Evolutionary conservation across 2,888 invertebrate species (phyloP).

Genomic region (Drosophila ustulata): DNA sequence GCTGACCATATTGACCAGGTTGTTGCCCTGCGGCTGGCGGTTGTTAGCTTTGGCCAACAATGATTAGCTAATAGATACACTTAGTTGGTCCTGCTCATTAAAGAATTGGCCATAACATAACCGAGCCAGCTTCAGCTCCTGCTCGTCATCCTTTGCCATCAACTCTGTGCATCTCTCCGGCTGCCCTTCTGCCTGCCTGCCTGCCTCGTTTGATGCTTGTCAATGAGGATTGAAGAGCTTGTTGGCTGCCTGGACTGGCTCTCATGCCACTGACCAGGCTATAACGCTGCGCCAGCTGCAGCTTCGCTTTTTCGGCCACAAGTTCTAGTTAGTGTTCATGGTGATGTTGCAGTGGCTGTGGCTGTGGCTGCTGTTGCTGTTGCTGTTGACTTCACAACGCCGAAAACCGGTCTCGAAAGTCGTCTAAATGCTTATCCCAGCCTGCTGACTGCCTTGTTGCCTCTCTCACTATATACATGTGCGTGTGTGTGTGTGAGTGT

Average conservation of each 20-base stretch:
- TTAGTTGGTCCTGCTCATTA: neutral
- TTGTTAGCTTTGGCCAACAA: neutral
- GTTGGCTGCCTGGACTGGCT: slow-evolving; percentile 25
- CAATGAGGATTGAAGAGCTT: slow-evolving; percentile 49
- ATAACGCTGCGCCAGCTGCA: slow-evolving; percentile 38
- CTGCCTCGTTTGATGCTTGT: slow-evolving; percentile 41
- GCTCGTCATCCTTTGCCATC: neutral
- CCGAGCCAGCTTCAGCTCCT: neutral
- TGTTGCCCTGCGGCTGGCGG: slow-evolving; percentile 1
- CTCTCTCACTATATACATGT: slow-evolving; percentile 9
- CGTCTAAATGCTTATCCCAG: slow-evolving; percentile 60
- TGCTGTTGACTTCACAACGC: slow-evolving; percentile 53
- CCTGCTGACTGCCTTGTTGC: slow-evolving; percentile 37
- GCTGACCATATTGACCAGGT: slow-evolving; percentile 40
- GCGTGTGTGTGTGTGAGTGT: slow-evolving; percentile 25
- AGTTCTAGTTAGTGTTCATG: slow-evolving; percentile 50
- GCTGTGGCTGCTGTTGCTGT: slow-evolving; percentile 27
- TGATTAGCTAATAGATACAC: slow-evolving; percentile 2
- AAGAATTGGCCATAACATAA: slow-evolving; percentile 5
- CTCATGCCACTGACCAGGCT: slow-evolving; percentile 12
- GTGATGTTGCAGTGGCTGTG: slow-evolving; percentile 30
- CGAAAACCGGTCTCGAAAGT: slow-evolving; percentile 74
- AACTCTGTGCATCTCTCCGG: neutral
- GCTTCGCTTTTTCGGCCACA: slow-evolving; percentile 48
- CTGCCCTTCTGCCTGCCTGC: neutral